Evolutionary conservation across 1,140 invertebrate genomes (phyloP).

Genomic region (Copidosoma floridanum): DNA sequence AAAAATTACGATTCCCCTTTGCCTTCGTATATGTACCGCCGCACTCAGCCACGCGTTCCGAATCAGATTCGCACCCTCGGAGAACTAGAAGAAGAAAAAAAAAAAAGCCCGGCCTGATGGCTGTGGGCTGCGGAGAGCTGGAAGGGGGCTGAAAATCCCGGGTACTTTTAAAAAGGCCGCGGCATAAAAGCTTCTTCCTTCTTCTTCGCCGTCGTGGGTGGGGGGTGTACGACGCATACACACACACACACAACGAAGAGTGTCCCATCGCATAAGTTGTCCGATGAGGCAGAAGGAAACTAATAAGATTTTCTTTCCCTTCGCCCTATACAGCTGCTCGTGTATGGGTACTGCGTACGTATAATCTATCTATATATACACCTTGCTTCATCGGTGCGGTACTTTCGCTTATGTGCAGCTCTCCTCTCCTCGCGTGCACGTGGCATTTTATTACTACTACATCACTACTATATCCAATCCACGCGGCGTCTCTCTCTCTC

Average conservation of each 20-base stretch:
- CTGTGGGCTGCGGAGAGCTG: no score
- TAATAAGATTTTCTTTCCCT: conserved; percentile 22
- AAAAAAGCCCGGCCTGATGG: not conserved
- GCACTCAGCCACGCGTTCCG: no score
- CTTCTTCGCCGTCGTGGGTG: not conserved
- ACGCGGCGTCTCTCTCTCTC: conserved; percentile 20
- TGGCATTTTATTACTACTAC: no score
- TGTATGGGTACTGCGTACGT: not conserved
- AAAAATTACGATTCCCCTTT: conserved; percentile 12
- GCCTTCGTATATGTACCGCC: no score
- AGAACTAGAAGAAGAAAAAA: not conserved
- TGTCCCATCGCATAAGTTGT: not conserved
- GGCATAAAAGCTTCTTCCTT: no score
- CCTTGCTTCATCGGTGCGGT: not conserved
- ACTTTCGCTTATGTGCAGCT: not conserved
- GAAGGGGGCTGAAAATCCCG: no score
- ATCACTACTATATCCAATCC: no score
- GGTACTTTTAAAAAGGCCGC: not conserved
- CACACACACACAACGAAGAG: no score
- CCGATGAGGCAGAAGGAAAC: not conserved
- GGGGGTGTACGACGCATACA: no score
- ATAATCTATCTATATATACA: not conserved
- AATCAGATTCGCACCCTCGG: conserved; percentile 14
- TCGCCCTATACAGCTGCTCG: not conserved
- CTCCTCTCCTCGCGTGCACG: not conserved